Evolutionary conservation across 2,113 vertebrate species (phyloP), one percentile per base, ranked within the genome.

Genomic region (Siphamia tubifer): DNA sequence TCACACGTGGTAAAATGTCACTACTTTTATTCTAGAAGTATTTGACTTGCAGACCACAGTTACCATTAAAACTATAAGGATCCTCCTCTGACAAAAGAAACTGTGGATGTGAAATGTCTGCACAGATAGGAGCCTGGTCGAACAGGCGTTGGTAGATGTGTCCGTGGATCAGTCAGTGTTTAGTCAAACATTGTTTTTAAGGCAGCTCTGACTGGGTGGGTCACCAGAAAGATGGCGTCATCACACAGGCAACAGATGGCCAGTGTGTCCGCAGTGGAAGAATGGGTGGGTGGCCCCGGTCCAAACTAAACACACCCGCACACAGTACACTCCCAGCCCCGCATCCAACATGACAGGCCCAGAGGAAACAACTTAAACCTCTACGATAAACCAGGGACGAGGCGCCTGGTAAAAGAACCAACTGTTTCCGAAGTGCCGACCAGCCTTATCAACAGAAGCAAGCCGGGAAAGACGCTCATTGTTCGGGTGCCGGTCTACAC

Each of bases 161-260:
- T n/a, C n/a, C n/a, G n/a, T n/a, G 61, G 45, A 65, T 44, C 52
- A 42, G 30, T 27, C 57, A 28, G 64, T 75, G 71, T 54, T 30
- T 12, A 57, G 71, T 24, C 54, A 61, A 68, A 79, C 43, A 74
- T 20, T 72, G 72, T 76, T 77, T 67, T 71, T 34, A 43, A 83
- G 70, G 11, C 82, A 24, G 45, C 54, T 48, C 76, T n/a, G n/a
- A n/a, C 84, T 81, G 89, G 87, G 85, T 87, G 87, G 89, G 85
- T 89, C 86, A 79, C 64, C 78, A 86, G 76, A 78, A 87, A 86
- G 76, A 89, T 91, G 87, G 85, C 89, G 87, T 90, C 87, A 89
- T 81, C 79, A 79, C 77, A 72, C 24, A 79, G 87, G 87, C 87
- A 91, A 91, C 89, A 91, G 87, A 91, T 90, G 86, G 87, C 83